A percentile compares a stretch with the other conserved stretches of the same genome.
Conservation (phyloP, 2,888 invertebrate genomes). For the Nomada lathburiana region DNA sequence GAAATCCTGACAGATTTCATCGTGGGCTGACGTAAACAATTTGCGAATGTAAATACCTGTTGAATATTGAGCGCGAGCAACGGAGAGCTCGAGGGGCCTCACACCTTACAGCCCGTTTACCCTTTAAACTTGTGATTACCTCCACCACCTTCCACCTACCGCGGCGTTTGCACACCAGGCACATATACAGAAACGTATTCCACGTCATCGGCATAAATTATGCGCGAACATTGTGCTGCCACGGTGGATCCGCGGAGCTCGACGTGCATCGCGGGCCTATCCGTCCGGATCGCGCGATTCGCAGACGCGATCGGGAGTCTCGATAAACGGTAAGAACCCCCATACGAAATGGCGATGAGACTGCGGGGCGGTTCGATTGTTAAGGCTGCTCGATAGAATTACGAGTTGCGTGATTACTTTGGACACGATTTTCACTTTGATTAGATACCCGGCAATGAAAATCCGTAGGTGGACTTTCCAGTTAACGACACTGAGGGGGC, state of each 20-base stretch:
- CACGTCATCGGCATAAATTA: constrained; percentile 77
- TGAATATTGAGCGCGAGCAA: constrained; percentile 78
- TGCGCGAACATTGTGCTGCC: constrained; percentile 69
- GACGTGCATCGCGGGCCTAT: constrained; percentile 41
- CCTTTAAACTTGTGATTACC: constrained; percentile 80
- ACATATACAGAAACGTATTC: constrained; percentile 27
- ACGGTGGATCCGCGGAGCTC: constrained; percentile 44
- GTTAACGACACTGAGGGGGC: no score
- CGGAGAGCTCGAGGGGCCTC: constrained; percentile 71
- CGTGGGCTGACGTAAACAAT: constrained; percentile 83
- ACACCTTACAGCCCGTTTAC: constrained; percentile 77
- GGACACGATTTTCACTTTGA: background rate
- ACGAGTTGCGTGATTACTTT: background rate
- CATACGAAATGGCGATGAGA: constrained; percentile 29
- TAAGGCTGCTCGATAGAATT: background rate
- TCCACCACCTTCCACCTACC: constrained; percentile 69
- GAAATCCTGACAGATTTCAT: constrained; percentile 83
- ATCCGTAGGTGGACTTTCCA: no score
- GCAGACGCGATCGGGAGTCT: constrained; percentile 43
- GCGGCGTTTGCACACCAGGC: constrained; percentile 41
- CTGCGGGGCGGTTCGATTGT: background rate
- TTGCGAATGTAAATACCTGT: constrained; percentile 83
- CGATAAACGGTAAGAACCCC: constrained; percentile 46
- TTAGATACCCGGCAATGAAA: background rate
- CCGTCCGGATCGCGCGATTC: constrained; percentile 46